phyloP scores from a whole-genome alignment of 2,888 invertebrate genomes.

The Heliconius erato region DNA sequence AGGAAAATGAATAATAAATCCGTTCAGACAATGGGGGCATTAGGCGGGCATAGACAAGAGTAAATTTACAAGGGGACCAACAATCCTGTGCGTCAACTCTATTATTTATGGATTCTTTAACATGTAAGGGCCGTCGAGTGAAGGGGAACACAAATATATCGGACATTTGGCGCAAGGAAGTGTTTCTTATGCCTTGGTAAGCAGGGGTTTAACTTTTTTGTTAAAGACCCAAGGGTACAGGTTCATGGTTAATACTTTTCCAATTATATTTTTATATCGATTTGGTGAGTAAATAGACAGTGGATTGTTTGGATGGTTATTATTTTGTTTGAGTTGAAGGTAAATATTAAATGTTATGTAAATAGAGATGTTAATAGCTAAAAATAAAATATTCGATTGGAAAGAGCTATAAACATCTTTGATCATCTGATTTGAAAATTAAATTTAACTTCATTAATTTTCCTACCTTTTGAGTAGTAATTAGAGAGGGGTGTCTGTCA shows the following conservation, averaged over 20 bases:
- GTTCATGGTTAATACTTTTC: slow-evolving; percentile 48
- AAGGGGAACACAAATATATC: slow-evolving; percentile 66
- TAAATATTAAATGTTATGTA: not conserved
- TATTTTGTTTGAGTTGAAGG: not conserved
- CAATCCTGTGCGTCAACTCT: slow-evolving; percentile 84
- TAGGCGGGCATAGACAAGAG: slow-evolving; percentile 81
- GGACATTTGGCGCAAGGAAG: slow-evolving; percentile 84
- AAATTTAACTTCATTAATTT: too few relatives aligned
- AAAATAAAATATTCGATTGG: not conserved
- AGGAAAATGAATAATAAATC: slow-evolving; percentile 85
- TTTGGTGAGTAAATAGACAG: slow-evolving; percentile 10
- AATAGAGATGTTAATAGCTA: not conserved
- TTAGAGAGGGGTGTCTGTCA: too few relatives aligned
- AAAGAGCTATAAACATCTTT: too few relatives aligned
- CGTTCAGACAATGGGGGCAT: slow-evolving; percentile 82
- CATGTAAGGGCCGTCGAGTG: slow-evolving; percentile 81
- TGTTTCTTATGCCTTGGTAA: slow-evolving; percentile 76
- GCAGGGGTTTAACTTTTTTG: slow-evolving; percentile 64
- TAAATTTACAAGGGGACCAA: slow-evolving; percentile 66
- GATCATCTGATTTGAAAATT: too few relatives aligned
- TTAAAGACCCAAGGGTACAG: slow-evolving; percentile 48
- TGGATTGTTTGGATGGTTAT: not conserved
- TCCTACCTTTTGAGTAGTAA: too few relatives aligned
- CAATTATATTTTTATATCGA: slow-evolving; percentile 38
- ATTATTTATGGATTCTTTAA: slow-evolving; percentile 86